A percentile compares a stretch with the other conserved stretches of the same genome.
These are phyloP conservation scores for Ptilodon capucinus DNA, from an alignment of 2,888 invertebrate genomes.

Conservation along the genomic window DNA sequence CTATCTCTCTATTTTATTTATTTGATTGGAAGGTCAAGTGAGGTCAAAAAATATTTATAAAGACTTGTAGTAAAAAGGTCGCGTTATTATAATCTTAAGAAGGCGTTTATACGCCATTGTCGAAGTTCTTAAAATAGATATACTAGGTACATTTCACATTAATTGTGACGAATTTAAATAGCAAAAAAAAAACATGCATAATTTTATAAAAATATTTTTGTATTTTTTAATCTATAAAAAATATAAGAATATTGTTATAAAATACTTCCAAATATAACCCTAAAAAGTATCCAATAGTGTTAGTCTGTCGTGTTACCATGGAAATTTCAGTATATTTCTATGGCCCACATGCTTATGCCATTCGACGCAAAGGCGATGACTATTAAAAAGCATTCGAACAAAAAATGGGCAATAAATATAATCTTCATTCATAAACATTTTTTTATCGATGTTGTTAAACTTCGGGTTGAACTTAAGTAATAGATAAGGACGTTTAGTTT, in stretches of 20 bases:
- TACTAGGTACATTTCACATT: neutral
- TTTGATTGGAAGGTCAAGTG: constrained; percentile 40
- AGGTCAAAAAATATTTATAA: constrained; percentile 21
- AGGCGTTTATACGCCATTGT: neutral
- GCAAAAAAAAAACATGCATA: neutral
- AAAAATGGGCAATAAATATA: constrained; percentile 12
- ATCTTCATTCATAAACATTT: constrained; percentile 7
- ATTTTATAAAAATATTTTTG: neutral
- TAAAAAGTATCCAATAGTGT: no score
- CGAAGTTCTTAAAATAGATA: neutral
- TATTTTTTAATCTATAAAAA: neutral
- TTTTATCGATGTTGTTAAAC: constrained; percentile 7
- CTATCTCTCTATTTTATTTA: constrained; percentile 26
- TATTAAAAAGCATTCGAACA: constrained; percentile 16
- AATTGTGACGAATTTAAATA: neutral
- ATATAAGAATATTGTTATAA: neutral
- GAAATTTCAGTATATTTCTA: no score
- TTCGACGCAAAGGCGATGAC: constrained; percentile 2
- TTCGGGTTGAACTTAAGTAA: no score
- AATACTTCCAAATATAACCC: no score
- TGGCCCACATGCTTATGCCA: neutral
- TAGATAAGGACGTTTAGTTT: no score
- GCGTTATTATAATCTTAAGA: neutral
- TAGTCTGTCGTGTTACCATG: no score
- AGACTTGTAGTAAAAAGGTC: neutral